phyloP scores from a whole-genome alignment of 2,113 vertebrate genomes.

The Cheirogaleus medius region DNA sequence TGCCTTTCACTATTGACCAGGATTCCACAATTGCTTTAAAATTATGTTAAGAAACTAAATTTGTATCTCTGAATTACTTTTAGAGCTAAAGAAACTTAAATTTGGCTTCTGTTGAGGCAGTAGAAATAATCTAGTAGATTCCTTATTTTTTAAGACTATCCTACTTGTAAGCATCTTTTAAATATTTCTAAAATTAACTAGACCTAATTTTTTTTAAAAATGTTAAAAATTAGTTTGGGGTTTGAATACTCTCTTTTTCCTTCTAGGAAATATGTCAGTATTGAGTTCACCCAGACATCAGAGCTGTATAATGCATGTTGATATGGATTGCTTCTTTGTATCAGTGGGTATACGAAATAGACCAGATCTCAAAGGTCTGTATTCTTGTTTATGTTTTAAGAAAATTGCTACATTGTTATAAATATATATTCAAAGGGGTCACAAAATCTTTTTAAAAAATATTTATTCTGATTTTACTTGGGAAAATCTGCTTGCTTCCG shows the following conservation, averaged over 20 bases:
- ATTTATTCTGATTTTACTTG: background rate
- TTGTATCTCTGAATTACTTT: background rate
- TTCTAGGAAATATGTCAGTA: constrained; percentile 84
- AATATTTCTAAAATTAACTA: constrained; percentile 43
- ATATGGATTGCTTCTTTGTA: constrained; percentile 99
- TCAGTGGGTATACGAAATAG: constrained; percentile 96
- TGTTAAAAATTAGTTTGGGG: constrained; percentile 69
- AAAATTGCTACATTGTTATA: background rate
- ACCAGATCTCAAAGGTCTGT: constrained; percentile 95
- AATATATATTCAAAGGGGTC: background rate
- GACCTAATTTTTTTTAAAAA: constrained; percentile 40
- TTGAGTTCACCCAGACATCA: constrained; percentile 85
- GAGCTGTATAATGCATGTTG: constrained; percentile 97
- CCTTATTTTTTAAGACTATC: background rate
- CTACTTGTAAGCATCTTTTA: constrained; percentile 16
- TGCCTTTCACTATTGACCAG: too few relatives aligned
- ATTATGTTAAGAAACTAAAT: constrained; percentile 13
- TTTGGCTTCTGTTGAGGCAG: background rate
- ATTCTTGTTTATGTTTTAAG: constrained; percentile 68
- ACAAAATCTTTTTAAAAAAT: background rate
- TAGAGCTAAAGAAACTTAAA: constrained; percentile 16
- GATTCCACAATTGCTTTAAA: background rate
- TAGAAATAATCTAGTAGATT: background rate
- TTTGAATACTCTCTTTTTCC: constrained; percentile 83
- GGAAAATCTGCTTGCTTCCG: background rate